Evolutionary conservation across 2,888 invertebrate species (phyloP), one percentile per base, ranked within the genome.

Genomic region (Orchestes rusci): DNA sequence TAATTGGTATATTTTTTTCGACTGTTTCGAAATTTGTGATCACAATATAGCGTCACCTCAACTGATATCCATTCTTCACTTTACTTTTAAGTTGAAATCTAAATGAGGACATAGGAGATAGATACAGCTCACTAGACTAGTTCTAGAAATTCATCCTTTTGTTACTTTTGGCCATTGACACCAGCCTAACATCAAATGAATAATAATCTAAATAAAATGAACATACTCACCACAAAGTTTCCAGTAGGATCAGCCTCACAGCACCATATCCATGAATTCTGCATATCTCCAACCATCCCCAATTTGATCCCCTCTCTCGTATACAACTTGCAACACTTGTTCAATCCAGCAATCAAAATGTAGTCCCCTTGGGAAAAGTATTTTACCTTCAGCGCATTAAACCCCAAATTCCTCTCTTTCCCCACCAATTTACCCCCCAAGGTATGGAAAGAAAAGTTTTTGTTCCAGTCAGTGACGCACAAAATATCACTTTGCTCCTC

Each of bases 401-500:
- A 91, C 34, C 82, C 82, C 38, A 85, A 71, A 20, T 71, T 67
- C 51, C 84, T 71, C 51, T 86, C 85, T 60, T 82, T 80, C 43
- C 80, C 76, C 51, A 92, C 77, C 68, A 83, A 77, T 72, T 89
- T 89, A 1, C 95, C 96, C 53, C 82, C 80, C 3, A 87, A 68
- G 35, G 87, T 86, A 64, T 93, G 94, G 68, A 96, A 95, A 0
- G 92, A 85, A 15, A 97, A 67, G 1, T 79, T 83, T 62, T 93
- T 92, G 56, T 81, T 81, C 96, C 96, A 97, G 68, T 97, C 96
- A 0, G 86, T 86, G 2, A 97, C 80, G 48, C 93, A 84, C 27
- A 99, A 70, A 15, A 82, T 73, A 61, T 84, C 86, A 13, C 65
- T 65, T 38, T 71, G 72, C 38, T 76, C 74, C 56, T 76, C 65